Evolutionary conservation across 2,888 invertebrate species (phyloP).

Genomic region (Leucoma salicis): DNA sequence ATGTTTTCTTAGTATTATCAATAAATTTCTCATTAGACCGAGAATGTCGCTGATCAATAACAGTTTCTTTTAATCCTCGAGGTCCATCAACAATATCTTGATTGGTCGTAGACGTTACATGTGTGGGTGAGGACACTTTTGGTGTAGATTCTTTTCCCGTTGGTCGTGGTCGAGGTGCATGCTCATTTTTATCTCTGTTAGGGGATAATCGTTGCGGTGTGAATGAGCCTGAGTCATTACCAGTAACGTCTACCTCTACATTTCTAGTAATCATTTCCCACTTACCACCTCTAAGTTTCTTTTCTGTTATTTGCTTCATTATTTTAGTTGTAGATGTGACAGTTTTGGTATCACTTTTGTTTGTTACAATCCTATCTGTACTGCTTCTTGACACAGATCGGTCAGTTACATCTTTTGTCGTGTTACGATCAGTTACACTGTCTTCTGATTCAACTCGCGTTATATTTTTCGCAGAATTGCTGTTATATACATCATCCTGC

Average conservation of each 20-base stretch:
- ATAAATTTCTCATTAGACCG: slow-evolving; percentile 43
- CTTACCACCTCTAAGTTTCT: slow-evolving; percentile 75
- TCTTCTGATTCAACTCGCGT: slow-evolving; percentile 67
- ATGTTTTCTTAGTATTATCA: slow-evolving; percentile 34
- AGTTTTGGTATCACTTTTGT: slow-evolving; percentile 54
- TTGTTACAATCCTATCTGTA: slow-evolving; percentile 46
- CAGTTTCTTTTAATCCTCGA: slow-evolving; percentile 17
- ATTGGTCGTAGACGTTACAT: slow-evolving; percentile 42
- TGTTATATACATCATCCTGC: slow-evolving; percentile 33
- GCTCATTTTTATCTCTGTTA: slow-evolving; percentile 34
- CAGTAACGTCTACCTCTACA: slow-evolving; percentile 84
- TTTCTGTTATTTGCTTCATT: slow-evolving; percentile 81
- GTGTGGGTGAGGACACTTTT: slow-evolving; percentile 45
- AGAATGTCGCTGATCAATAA: slow-evolving; percentile 40
- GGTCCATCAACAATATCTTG: slow-evolving; percentile 35
- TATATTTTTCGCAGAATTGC: slow-evolving; percentile 62
- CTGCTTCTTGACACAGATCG: slow-evolving; percentile 45
- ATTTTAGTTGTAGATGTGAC: slow-evolving; percentile 73
- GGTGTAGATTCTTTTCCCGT: slow-evolving; percentile 40
- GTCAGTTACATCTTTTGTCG: slow-evolving; percentile 40
- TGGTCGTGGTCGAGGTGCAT: slow-evolving; percentile 27
- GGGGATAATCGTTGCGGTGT: slow-evolving; percentile 18
- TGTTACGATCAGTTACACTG: slow-evolving; percentile 39
- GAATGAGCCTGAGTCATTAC: slow-evolving; percentile 37
- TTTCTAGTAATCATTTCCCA: slow-evolving; percentile 81